Conservation (phyloP, 2,113 vertebrate species). For the Pitta sordida region DNA sequence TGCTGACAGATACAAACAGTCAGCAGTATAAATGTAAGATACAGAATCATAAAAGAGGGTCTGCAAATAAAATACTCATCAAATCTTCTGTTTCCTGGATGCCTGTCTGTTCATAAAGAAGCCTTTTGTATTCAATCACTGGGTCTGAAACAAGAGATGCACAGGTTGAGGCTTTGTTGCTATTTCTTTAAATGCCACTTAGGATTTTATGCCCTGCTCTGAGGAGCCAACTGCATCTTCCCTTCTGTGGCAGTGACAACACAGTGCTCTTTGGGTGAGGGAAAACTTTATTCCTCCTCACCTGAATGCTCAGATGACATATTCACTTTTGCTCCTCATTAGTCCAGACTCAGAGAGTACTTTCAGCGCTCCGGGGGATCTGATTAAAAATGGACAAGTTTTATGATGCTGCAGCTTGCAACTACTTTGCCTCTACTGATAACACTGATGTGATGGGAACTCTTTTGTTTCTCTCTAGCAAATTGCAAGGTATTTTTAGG, state of each 20-base stretch:
- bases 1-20: conserved; percentile 25
- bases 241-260: neutral
- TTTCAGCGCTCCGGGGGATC: neutral
- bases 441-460: neutral
- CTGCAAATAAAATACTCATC: neutral
- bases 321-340: conserved; percentile 28
- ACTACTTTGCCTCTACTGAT: neutral
- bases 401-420: neutral
- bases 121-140: neutral
- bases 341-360: neutral
- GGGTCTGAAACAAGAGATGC: neutral
- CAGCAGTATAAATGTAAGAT: neutral
- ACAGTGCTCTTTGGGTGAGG: neutral
- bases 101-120: neutral
- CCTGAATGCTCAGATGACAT: neutral
- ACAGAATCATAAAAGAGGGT: conserved; percentile 9
- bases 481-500: neutral
- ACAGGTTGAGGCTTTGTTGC: neutral
- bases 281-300: neutral
- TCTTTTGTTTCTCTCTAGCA: neutral
- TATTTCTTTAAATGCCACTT: neutral
- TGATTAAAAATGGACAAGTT: conserved; percentile 26
- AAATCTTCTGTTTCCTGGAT: neutral
- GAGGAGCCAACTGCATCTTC: neutral
- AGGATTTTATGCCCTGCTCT: neutral